Evolutionary conservation across 2,888 invertebrate species (phyloP), one percentile per base, ranked within the genome.

Genomic region (Ormyrus labotus): DNA sequence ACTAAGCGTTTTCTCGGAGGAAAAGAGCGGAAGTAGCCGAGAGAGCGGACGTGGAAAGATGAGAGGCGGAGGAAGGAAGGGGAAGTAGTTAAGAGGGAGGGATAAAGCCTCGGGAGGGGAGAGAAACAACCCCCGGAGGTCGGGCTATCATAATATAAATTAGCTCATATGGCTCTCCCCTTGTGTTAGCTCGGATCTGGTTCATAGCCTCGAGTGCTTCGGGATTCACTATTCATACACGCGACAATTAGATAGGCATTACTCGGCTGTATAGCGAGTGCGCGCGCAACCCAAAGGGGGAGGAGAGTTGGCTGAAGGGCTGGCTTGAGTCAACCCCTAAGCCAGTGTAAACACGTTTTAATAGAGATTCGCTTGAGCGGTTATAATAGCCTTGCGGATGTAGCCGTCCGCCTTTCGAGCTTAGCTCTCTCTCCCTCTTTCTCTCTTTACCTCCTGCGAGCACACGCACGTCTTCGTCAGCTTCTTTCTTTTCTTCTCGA

Each of bases 191-290:
- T 89, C 84, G 87, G 87, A 89, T 88, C 87, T 87, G 88, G 89
- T 88, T 88, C 88, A 88, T 90, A 89, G 90, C 90, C 90, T 85
- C 88, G 87, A 90, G 90, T 90, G 89, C 90, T 90, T 86, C 88
- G 88, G 90, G 90, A 90, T 90, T 90, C 89, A 90, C 90, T 90
- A 90, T 90, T 90, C 90, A 90, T 90, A 90, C 90, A 90, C 88
- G 90, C 90, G 90, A 90, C 90, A 90, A 90, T 90, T 90, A 90
- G 90, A 90, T 90, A 90, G 90, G 90, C 90, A 90, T 90, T 90
- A 90, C 90, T 87, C 84, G 72, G 67, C 51, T 67, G 76, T 82
- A 80, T 83, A 81, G 78, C 34, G 34, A 34, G 80, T 82, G 73
- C 73, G 79, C 81, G 81, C 80, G 82, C 82, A 82, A 76, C 81